A percentile compares a stretch with the other conserved stretches of the same genome.
Conservation (phyloP, 2,113 vertebrate species). For the Empidonax traillii region DNA sequence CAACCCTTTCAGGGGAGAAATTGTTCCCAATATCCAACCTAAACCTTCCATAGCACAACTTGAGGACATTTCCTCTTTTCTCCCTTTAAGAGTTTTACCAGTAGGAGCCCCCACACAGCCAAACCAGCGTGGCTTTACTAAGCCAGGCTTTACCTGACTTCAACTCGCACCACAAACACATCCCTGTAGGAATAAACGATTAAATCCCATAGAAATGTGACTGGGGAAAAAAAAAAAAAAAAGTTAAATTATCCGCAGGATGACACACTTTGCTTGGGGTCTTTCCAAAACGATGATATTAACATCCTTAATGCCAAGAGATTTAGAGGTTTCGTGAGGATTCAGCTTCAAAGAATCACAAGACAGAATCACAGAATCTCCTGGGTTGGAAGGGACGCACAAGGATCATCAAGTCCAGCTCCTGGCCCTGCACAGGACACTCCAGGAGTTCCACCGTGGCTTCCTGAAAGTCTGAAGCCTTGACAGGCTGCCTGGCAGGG, state of each 20-base stretch:
- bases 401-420: neutral
- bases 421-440: neutral
- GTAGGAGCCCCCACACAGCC: neutral
- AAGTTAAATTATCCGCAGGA: neutral
- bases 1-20: neutral
- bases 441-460: neutral
- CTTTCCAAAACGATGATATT: neutral
- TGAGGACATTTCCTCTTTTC: neutral
- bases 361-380: neutral
- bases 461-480: neutral
- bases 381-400: neutral
- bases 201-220: neutral
- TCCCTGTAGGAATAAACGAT: neutral
- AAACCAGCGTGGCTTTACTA: neutral
- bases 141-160: neutral
- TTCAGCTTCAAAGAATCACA: neutral
- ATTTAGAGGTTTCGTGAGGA: neutral
- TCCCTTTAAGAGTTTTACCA: neutral
- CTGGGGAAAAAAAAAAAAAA: neutral
- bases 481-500: neutral
- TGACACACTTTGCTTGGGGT: neutral
- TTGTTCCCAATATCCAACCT: neutral
- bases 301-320: neutral
- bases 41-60: neutral
- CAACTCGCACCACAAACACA: accelerated